A percentile compares a stretch with the other conserved stretches of the same genome.
phyloP scores from a whole-genome alignment of 2,888 invertebrate genomes.

The Phaedon cochleariae region DNA sequence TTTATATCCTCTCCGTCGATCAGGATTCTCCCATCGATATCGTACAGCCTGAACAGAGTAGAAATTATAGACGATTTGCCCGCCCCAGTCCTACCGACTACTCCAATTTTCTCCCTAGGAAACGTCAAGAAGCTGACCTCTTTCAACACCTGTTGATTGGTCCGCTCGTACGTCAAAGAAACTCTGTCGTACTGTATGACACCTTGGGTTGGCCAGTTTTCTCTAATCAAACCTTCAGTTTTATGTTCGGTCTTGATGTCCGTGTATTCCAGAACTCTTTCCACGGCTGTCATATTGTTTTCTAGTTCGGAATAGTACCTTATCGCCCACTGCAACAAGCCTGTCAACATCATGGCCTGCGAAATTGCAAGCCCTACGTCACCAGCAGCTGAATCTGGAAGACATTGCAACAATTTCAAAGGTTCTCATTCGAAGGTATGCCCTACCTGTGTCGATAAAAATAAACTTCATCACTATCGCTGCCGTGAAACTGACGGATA shows the following conservation, averaged over 20 bases:
- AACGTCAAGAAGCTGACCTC: constrained; percentile 73
- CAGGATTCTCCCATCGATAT: constrained; percentile 76
- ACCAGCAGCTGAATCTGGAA: constrained; percentile 46
- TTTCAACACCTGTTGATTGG: constrained; percentile 76
- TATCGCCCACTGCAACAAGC: constrained; percentile 69
- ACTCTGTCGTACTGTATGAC: constrained; percentile 74
- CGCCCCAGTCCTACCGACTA: constrained; percentile 85
- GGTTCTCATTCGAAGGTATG: too few relatives aligned
- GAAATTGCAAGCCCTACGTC: constrained; percentile 71
- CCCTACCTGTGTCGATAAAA: constrained; percentile 39
- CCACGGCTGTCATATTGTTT: constrained; percentile 90
- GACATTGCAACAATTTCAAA: background rate
- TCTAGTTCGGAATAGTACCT: constrained; percentile 84
- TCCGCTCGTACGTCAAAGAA: constrained; percentile 74
- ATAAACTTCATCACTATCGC: constrained; percentile 41
- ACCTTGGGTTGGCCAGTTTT: constrained; percentile 77
- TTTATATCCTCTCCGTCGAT: constrained; percentile 82
- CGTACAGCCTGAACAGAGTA: constrained; percentile 82
- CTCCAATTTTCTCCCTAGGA: constrained; percentile 76
- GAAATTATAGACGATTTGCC: constrained; percentile 81
- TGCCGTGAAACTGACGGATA: constrained; percentile 44
- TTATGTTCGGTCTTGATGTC: constrained; percentile 62
- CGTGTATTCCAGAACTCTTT: constrained; percentile 70
- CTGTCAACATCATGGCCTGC: constrained; percentile 79
- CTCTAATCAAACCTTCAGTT: constrained; percentile 60